Evolutionary conservation across 2,113 vertebrate species (phyloP).

Genomic region (Tapirus terrestris): DNA sequence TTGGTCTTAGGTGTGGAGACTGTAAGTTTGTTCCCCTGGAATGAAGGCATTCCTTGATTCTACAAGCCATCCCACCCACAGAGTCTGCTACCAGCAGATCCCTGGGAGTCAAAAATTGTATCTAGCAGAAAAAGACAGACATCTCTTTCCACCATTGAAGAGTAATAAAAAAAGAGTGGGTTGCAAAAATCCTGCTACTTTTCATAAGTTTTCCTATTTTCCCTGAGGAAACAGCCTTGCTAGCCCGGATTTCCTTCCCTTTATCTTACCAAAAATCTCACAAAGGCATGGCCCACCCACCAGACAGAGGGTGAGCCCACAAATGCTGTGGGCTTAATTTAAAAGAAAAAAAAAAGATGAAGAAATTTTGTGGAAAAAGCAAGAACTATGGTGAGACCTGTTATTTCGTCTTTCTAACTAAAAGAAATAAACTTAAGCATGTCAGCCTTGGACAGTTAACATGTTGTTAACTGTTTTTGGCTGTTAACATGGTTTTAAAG

Average conservation of each 20-base stretch:
- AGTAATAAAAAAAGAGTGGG: neutral
- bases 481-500: neutral
- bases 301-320: neutral
- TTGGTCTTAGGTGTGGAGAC: neutral
- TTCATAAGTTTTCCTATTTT: neutral
- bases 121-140: neutral
- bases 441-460: no score
- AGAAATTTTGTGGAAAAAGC: neutral
- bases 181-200: neutral
- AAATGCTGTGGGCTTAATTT: neutral
- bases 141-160: neutral
- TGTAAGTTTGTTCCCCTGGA: neutral
- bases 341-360: neutral
- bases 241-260: neutral
- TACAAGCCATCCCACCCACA: neutral
- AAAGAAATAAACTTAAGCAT: neutral
- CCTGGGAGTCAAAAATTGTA: neutral
- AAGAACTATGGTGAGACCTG: neutral
- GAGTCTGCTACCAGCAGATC: neutral
- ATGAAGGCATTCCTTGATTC: neutral
- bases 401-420: neutral
- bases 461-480: neutral
- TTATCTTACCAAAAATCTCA: neutral
- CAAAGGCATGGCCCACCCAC: neutral
- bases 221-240: neutral